Percentiles rank a stretch among this genome's conserved stretches.
These are phyloP conservation scores for Coregonus sp. DNA, from an alignment of 2,797 vertebrate species.

Conservation along the genomic window DNA sequence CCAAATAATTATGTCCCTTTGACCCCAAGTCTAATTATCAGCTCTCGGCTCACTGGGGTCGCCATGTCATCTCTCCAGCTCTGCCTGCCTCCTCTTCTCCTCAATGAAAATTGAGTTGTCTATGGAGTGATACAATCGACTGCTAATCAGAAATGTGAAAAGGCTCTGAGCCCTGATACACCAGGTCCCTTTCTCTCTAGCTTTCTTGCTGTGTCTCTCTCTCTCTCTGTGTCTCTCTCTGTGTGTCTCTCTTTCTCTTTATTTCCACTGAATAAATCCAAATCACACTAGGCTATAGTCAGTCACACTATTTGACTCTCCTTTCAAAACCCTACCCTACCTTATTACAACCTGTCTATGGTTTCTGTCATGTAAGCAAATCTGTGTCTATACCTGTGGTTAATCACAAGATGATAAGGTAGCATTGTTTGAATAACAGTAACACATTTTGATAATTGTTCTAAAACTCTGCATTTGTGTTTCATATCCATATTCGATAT, in stretches of 20 bases:
- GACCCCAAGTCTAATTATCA: constrained; percentile 80
- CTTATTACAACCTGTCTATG: background rate
- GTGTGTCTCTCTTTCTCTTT: background rate
- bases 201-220: background rate
- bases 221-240: too few species aligned
- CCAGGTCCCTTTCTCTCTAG: constrained; percentile 5
- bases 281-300: background rate
- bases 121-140: constrained; percentile 75
- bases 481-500: too few species aligned
- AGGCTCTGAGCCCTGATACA: constrained; percentile 47
- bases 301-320: constrained; percentile 16
- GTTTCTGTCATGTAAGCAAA: background rate
- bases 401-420: background rate
- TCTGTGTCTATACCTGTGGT: background rate
- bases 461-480: too few species aligned
- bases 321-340: constrained; percentile 13
- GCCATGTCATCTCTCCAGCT: constrained; percentile 61
- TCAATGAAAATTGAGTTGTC: constrained; percentile 71
- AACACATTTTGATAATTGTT: background rate
- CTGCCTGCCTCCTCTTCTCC: constrained; percentile 57
- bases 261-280: constrained; percentile 25
- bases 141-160: constrained; percentile 70
- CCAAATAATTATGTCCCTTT: constrained; percentile 81
- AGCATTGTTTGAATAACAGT: background rate
- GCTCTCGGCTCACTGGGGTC: constrained; percentile 73